A percentile compares a stretch with the other conserved stretches of the same genome.
These are phyloP conservation scores for Epizoanthus ramosus DNA, from an alignment of 92 coral and sea anemone genomes.

Conservation along the genomic window DNA sequence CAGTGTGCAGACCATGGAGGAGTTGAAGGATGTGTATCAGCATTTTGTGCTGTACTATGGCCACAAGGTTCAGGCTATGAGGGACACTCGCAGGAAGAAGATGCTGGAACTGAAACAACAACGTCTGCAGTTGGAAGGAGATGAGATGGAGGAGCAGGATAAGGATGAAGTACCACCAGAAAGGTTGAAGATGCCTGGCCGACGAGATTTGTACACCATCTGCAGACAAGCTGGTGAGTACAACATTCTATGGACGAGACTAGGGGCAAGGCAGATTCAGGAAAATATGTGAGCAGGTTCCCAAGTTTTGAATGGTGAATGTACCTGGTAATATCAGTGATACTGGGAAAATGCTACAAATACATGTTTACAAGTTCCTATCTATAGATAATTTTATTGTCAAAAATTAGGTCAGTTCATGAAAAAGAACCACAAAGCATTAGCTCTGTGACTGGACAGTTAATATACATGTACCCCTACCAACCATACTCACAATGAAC, in stretches of 20 bases:
- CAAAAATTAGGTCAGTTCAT: no score
- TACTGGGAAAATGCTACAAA: no score
- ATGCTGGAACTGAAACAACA: constrained; percentile 48
- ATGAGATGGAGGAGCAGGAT: constrained; percentile 54
- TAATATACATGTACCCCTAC: no score
- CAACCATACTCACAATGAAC: no score
- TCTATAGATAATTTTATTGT: no score
- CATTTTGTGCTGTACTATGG: constrained; percentile 97
- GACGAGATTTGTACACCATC: constrained; percentile 90
- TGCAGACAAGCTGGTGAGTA: constrained; percentile 88
- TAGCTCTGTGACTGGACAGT: no score
- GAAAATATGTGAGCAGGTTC: no score
- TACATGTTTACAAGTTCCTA: no score
- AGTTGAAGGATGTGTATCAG: constrained; percentile 92
- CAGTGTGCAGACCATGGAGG: constrained; percentile 88
- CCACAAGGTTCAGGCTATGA: constrained; percentile 93
- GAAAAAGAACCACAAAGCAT: no score
- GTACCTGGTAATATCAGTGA: no score
- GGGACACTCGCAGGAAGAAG: constrained; percentile 82
- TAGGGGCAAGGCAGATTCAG: no score
- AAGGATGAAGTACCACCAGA: constrained; percentile 53
- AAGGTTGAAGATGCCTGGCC: constrained; percentile 91
- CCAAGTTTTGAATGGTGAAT: no score
- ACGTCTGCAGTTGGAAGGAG: constrained; percentile 60
- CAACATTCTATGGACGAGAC: not conserved